Conservation (phyloP, 2,797 vertebrate species). For the Borostomias antarcticus region DNA sequence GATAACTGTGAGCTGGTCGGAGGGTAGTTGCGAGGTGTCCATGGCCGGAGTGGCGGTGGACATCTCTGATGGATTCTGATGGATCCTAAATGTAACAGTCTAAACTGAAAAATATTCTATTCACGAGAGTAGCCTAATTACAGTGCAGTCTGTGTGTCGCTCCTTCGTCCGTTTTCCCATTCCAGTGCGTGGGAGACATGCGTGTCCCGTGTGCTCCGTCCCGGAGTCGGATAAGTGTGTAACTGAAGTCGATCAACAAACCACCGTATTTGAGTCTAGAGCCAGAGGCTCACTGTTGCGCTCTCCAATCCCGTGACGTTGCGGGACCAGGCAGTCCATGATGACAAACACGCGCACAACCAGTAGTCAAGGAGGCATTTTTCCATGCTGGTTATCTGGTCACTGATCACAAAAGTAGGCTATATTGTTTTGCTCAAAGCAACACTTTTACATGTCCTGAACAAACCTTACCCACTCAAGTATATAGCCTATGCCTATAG, state of each 20-base stretch:
- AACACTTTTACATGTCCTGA: neutral
- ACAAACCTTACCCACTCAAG: neutral
- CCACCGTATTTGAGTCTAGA: conserved; percentile 32
- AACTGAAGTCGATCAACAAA: conserved; percentile 47
- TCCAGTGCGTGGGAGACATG: conserved; percentile 26
- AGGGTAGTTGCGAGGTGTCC: conserved; percentile 56
- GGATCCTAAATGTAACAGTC: conserved; percentile 39
- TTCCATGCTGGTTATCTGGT: neutral
- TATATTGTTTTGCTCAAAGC: neutral
- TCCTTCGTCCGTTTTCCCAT: conserved; percentile 34
- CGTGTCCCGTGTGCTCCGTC: conserved; percentile 37
- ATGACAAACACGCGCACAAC: conserved; percentile 15
- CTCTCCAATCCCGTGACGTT: conserved; percentile 51
- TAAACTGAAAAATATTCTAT: conserved; percentile 22
- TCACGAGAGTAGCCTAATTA: neutral
- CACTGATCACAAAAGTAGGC: too few relatives aligned
- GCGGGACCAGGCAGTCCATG: conserved; percentile 13
- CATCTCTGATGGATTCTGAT: conserved; percentile 67
- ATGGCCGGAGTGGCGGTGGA: conserved; percentile 66
- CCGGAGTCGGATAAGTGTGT: conserved; percentile 19
- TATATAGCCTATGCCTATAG: too few relatives aligned
- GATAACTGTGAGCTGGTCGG: conserved; percentile 73
- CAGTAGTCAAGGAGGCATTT: neutral
- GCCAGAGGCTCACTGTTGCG: conserved; percentile 45
- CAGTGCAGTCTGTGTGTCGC: neutral